Conservation (phyloP, 2,888 invertebrate genomes). For the Tinea semifulvella region DNA sequence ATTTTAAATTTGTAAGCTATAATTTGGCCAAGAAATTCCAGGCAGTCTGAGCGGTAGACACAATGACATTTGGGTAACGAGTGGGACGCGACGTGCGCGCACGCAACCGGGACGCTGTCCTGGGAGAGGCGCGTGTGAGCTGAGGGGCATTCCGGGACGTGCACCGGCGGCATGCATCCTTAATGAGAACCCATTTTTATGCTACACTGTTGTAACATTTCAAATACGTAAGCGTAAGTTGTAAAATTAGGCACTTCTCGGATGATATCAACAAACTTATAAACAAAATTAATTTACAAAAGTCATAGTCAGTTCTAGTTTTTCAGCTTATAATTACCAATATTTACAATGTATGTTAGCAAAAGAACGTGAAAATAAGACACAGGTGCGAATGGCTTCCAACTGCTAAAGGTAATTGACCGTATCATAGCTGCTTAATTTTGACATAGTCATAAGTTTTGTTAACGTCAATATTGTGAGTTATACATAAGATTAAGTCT, state of each 20-base stretch:
- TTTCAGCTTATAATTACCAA: background rate
- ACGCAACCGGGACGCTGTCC: background rate
- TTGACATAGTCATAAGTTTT: background rate
- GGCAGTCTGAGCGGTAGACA: slow-evolving; percentile 7
- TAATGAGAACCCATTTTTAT: slow-evolving; percentile 12
- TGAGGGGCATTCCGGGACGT: slow-evolving; percentile 10
- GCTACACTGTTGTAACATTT: background rate
- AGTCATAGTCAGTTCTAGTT: background rate
- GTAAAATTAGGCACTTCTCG: background rate
- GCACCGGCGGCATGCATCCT: slow-evolving; percentile 6
- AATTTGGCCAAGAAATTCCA: slow-evolving; percentile 8
- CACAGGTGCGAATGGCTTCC: slow-evolving; percentile 1
- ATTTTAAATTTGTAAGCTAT: background rate
- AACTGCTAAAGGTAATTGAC: background rate
- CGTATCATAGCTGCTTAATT: background rate
- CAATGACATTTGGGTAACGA: slow-evolving; percentile 10
- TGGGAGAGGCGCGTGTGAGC: slow-evolving; percentile 3
- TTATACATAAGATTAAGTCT: slow-evolving; percentile 3
- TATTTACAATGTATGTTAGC: background rate
- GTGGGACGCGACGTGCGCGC: slow-evolving; percentile 10
- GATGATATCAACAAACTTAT: background rate
- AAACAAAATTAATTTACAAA: background rate
- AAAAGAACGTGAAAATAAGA: background rate
- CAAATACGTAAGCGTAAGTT: background rate
- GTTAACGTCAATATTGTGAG: slow-evolving; percentile 7